Base-by-base conservation (phyloP, 2,888 invertebrate species). In the Micropterix aruncella region DNA sequence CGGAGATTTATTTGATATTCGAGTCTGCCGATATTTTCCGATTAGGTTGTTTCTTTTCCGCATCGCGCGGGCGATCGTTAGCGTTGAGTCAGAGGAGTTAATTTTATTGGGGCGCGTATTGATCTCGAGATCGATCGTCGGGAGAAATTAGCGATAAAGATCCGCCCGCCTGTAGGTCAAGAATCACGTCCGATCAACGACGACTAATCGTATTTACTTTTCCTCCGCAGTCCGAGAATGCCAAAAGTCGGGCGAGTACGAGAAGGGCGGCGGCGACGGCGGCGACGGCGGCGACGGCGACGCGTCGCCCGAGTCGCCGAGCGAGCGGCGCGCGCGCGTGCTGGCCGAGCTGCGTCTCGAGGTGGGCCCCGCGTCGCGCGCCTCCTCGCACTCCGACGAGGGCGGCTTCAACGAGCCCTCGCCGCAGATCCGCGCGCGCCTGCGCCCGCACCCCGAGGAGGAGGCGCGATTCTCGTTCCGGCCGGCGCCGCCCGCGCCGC, bases 351-450 rank as follows among this genome's bases (percentile, higher is more conserved):
- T 79, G 51, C 75, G 74, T 17, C 61, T 80, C 42, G 77, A 77
- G 59, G 67, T 79, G 57, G 76, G 77, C 49, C 76, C 78, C 12
- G 77, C 77, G 16, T 79, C 77, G 18, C 76, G 77, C 53, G 78
- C 68, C 47, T 83, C 83, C 53, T 74, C 73, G 52, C 67, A 65
- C 47, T 75, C 76, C 16, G 81, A 82, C 60, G 81, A 81, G 53
- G 80, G 80, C 43, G 80, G 81, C 42, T 80, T 80, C 65, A 80
- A 81, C 62, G 82, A 81, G 61, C 80, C 80, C 17, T 77, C 76
- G 48, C 80, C 80, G 14, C 80, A 79, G 60, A 76, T 82, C 54
- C 79, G 79, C 61, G 80, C 80, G 48, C 68, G 76, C 7, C 12
- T 27, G 27, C 27, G 27, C 7, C 27, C 27, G 5, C 27, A 27